Conservation (phyloP, 2,888 invertebrate genomes). For the Athalia cordata region DNA sequence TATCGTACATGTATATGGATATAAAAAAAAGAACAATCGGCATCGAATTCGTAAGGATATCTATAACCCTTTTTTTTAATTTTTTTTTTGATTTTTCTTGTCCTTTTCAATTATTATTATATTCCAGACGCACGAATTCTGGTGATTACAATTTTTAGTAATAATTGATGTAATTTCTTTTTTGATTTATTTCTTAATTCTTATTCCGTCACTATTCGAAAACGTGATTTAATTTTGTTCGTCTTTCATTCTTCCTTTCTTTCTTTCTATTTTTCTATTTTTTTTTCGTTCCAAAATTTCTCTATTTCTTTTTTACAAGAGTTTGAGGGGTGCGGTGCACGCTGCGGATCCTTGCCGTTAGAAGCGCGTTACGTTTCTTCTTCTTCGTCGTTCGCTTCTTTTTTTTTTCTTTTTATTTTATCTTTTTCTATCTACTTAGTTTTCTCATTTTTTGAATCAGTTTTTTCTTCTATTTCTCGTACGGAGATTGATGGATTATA, state of each 20-base stretch:
- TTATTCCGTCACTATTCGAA: no score
- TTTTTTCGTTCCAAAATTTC: constrained; percentile 18
- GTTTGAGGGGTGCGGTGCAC: constrained; percentile 31
- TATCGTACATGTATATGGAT: not conserved
- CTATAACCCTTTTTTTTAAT: not conserved
- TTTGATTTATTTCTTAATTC: no score
- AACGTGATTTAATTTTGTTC: no score
- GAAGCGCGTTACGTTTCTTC: not conserved
- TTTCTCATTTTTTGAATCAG: not conserved
- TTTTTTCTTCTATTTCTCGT: not conserved
- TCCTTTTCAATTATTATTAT: not conserved
- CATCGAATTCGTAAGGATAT: no score
- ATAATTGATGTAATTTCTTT: no score
- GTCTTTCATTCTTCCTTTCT: not conserved
- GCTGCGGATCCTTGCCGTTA: constrained; percentile 32
- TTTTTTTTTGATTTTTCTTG: not conserved
- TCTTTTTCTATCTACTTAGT: not conserved
- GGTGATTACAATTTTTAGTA: no score
- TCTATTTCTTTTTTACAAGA: not conserved
- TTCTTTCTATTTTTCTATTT: not conserved
- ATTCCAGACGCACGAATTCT: not conserved
- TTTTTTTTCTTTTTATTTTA: not conserved
- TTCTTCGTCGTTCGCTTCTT: not conserved
- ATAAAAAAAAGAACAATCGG: no score
- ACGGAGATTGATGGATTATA: no score